A percentile compares a stretch with the other conserved stretches of the same genome.
These are phyloP conservation scores for Myrmecophaga tridactyla DNA, from an alignment of 2,113 vertebrate genomes.

Conservation along the genomic window DNA sequence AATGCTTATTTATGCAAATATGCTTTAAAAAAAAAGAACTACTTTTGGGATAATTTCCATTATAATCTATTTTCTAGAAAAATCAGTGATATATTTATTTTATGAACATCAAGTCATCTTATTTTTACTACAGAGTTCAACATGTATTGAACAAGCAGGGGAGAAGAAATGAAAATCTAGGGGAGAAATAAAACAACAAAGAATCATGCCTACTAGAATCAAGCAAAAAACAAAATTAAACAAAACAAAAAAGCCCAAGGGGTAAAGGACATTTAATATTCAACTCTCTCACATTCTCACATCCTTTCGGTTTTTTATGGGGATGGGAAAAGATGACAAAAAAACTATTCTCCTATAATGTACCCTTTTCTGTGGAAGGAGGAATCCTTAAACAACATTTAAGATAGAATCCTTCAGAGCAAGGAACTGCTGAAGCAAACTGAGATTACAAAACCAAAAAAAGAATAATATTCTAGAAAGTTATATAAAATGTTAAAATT, in stretches of 20 bases:
- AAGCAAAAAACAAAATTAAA: not conserved
- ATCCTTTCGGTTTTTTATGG: not conserved
- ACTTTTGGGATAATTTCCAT: not conserved
- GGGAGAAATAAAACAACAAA: not conserved
- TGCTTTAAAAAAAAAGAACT: no score
- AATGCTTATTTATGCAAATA: not conserved
- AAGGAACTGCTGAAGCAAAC: not conserved
- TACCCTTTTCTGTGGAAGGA: not conserved
- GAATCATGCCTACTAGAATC: not conserved
- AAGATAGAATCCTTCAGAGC: not conserved
- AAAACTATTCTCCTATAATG: not conserved
- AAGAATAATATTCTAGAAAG: not conserved
- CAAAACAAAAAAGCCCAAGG: not conserved
- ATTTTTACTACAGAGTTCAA: slow-evolving; percentile 22
- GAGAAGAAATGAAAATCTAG: not conserved
- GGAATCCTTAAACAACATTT: not conserved
- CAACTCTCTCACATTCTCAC: not conserved
- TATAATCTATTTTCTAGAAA: not conserved
- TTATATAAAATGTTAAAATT: not conserved
- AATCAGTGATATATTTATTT: not conserved
- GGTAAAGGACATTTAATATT: not conserved
- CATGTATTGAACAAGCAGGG: not conserved
- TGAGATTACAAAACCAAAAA: not conserved
- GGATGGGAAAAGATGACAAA: not conserved
- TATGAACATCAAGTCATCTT: slow-evolving; percentile 14